Conservation (phyloP, 1,140 invertebrate species). For the Medauroidea extradentata region DNA sequence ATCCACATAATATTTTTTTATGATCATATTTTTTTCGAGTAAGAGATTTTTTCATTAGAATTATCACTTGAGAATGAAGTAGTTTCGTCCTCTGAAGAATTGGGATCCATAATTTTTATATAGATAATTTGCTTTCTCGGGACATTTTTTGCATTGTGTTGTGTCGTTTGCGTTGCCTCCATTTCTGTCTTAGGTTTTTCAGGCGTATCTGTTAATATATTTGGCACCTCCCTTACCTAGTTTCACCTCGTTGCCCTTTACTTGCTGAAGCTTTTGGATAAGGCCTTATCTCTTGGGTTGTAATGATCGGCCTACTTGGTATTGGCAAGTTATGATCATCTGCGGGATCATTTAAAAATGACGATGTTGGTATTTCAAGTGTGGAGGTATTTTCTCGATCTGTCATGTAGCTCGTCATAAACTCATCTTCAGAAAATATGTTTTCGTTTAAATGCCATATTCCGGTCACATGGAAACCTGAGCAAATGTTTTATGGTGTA, state of each 20-base stretch:
- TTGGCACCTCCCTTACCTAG: not conserved
- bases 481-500: slow-evolving; percentile 33
- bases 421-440: slow-evolving; percentile 38
- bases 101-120: too few relatives aligned
- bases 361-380: not conserved
- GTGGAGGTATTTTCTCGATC: slow-evolving; percentile 27
- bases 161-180: too few relatives aligned
- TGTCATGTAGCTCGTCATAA: slow-evolving; percentile 33
- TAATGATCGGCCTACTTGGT: not conserved
- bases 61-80: too few relatives aligned
- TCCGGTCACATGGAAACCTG: slow-evolving; percentile 31
- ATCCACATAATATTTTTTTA: too few relatives aligned
- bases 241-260: not conserved
- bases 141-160: not conserved
- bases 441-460: slow-evolving; percentile 36
- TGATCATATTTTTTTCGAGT: too few relatives aligned
- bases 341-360: not conserved
- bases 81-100: too few relatives aligned
- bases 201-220: not conserved
- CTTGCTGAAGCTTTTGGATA: not conserved
- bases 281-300: not conserved
- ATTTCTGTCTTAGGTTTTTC: too few relatives aligned
- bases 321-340: not conserved
- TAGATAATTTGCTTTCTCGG: too few relatives aligned
- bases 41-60: too few relatives aligned